Evolutionary conservation across 1,140 invertebrate genomes (phyloP).

Genomic region (Bombus superbus): DNA sequence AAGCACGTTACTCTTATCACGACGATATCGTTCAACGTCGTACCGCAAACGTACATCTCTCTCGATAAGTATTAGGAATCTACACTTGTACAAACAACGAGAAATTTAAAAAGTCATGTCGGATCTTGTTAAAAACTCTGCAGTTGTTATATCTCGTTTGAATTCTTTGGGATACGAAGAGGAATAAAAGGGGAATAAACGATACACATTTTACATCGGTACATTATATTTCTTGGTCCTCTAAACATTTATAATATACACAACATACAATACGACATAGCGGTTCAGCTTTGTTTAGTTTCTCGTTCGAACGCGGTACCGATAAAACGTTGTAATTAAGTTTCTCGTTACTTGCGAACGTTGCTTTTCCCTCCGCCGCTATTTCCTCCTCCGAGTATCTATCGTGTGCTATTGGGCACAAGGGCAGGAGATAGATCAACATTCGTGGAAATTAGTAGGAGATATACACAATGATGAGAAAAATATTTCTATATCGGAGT

Average conservation of each 20-base stretch:
- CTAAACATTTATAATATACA: slow-evolving; percentile 79
- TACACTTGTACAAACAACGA: too few relatives aligned
- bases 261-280: slow-evolving; percentile 71
- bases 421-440: slow-evolving; percentile 18
- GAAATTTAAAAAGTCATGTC: too few relatives aligned
- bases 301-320: slow-evolving; percentile 16
- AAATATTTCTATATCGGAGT: slow-evolving; percentile 43
- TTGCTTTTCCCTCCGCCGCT: not conserved
- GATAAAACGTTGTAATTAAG: slow-evolving; percentile 1
- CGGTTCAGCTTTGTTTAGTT: slow-evolving; percentile 44
- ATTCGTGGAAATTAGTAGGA: slow-evolving; percentile 15
- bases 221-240: slow-evolving; percentile 77
- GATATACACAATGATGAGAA: slow-evolving; percentile 42
- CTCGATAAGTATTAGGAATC: too few relatives aligned
- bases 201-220: slow-evolving; percentile 49
- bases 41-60: too few relatives aligned
- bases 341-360: slow-evolving; percentile 12
- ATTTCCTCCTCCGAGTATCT: too few relatives aligned
- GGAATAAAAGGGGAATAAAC: not conserved
- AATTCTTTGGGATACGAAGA: not conserved
- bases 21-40: not conserved
- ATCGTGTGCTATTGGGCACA: not conserved
- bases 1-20: not conserved
- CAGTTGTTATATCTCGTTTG: too few relatives aligned
- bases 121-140: too few relatives aligned